Percentiles rank a stretch among this genome's conserved stretches.
phyloP scores from a whole-genome alignment of 1,140 invertebrate species.

The Apis cerana region DNA sequence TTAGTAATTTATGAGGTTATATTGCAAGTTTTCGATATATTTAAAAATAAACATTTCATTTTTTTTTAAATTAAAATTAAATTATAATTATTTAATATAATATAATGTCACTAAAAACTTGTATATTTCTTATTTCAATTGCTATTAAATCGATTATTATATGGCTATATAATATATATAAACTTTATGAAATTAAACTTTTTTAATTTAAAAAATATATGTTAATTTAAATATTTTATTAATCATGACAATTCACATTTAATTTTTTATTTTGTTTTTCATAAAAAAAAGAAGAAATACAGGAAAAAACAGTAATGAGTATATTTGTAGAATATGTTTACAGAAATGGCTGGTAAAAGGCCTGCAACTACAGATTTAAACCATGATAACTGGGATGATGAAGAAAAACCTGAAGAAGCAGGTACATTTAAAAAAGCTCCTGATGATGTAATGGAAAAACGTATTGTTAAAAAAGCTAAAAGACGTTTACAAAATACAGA shows the following conservation, averaged over 20 bases:
- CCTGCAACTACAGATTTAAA: conserved; percentile 89
- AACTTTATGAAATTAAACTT: neutral
- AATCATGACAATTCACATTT: neutral
- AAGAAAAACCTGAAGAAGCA: conserved; percentile 90
- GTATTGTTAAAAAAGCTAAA: conserved; percentile 90
- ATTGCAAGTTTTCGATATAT: neutral
- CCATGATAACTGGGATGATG: conserved; percentile 95
- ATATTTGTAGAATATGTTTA: conserved; percentile 19
- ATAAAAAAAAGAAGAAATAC: neutral
- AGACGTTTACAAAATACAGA: conserved; percentile 79
- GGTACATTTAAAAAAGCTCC: conserved; percentile 87
- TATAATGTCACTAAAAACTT: neutral
- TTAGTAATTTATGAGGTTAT: conserved; percentile 19
- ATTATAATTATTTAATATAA: neutral
- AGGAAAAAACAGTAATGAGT: neutral
- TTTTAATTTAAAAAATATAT: neutral
- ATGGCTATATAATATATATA: neutral
- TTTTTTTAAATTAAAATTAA: neutral
- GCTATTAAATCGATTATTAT: neutral
- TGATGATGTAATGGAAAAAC: conserved; percentile 86
- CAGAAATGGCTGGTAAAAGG: conserved; percentile 88
- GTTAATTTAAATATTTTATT: neutral
- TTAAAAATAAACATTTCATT: neutral
- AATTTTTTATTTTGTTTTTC: neutral
- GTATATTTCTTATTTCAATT: neutral